Evolutionary conservation across 35 echinoderm and acorn worm genomes (phyloP).

Genomic region (Apostichopus californicus): DNA sequence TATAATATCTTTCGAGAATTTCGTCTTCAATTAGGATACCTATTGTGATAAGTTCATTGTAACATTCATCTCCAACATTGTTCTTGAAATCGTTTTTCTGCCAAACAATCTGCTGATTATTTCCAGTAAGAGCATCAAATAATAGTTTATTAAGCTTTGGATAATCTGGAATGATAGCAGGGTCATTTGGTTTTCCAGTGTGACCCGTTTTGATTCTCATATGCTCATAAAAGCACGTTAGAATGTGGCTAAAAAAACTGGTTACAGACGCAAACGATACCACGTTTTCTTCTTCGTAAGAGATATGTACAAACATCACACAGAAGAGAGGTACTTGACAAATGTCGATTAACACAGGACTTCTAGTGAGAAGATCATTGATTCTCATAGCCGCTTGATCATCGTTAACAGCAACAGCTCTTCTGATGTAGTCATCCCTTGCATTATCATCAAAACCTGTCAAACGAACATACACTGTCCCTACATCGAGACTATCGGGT

Average conservation of each 20-base stretch:
- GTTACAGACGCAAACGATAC: background rate
- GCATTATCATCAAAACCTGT: too few species aligned
- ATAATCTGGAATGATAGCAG: background rate
- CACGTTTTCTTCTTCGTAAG: too few species aligned
- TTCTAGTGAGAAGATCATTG: background rate
- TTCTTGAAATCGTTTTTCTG: background rate
- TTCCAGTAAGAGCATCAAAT: background rate
- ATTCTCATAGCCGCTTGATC: background rate
- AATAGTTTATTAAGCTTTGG: background rate
- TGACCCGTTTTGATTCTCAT: background rate
- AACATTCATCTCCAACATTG: background rate
- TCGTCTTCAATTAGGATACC: conserved; percentile 8
- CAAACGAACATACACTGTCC: too few species aligned
- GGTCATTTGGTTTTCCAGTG: too few species aligned
- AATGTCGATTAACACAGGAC: conserved; percentile 1
- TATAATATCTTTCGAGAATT: background rate
- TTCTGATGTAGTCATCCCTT: conserved; percentile 8
- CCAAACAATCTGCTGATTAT: background rate
- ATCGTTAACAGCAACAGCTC: background rate
- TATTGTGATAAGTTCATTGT: background rate
- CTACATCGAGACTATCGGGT: too few species aligned
- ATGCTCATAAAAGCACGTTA: background rate
- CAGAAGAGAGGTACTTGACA: conserved; percentile 26
- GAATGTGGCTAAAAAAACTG: background rate
- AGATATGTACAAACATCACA: background rate